Evolutionary conservation across 2,888 invertebrate species (phyloP), one percentile per base, ranked within the genome.

Genomic region (Drosophila parthenogenetica): DNA sequence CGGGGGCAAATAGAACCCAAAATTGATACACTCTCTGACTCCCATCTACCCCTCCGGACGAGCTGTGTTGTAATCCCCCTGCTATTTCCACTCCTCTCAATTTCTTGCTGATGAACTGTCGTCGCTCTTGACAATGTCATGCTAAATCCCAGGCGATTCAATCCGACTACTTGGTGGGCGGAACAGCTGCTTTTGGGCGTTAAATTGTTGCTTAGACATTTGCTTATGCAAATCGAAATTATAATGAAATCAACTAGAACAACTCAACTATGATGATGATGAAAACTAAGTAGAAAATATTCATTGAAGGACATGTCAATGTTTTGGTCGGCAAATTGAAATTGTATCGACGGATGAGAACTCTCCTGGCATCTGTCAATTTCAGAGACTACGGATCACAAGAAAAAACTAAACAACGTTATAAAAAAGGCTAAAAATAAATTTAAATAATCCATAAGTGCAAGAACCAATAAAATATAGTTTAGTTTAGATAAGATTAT

Each of bases 171-270:
- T 17, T 57, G 45, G 46, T 43, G 46, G 35, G 19, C 42, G 14
- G 17, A 45, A 11, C 22, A 3, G 22, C 22, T 22, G 17, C 14
- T 54, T 22, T 54, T 22, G 37, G n/a, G 19, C n/a, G 40, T 60
- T 53, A 69, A 86, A 73, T 81, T 79, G 77, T 79, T 85, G 82
- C 81, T 79, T 68, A 79, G 85, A 79, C 77, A 87, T 81, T 89
- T 79, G 87, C 79, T 82, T 87, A 85, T 89, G 88, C 89, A 89
- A 85, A 89, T 87, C 83, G 87, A 85, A 85, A 87, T 89, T 82
- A 87, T 85, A 89, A 85, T 85, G 86, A 85, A 87, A 89, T 87
- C 86, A 87, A 75, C 80, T 73, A 77, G 70, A 81, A 69, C 74
- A 79, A 81, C 62, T 66, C 58, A 54, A 49, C 60, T 65, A 59